Evolutionary conservation across 92 coral and sea anemone genomes (phyloP).

Genomic region (Epizoanthus fatuus): DNA sequence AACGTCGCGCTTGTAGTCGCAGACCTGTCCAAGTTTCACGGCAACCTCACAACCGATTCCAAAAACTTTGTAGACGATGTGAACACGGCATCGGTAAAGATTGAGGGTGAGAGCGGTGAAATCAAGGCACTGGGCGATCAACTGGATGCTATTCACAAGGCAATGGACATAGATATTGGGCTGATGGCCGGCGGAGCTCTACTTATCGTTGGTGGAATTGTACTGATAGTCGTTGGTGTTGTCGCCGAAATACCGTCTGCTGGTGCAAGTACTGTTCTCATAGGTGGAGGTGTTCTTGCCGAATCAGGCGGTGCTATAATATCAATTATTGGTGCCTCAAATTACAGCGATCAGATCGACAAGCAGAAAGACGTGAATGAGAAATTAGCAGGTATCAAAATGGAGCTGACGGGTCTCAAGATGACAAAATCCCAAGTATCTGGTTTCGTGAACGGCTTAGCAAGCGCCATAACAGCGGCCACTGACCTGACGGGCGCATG

Average conservation of each 20-base stretch:
- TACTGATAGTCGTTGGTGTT: conserved; percentile 13
- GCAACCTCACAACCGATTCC: conserved; percentile 26
- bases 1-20: conserved; percentile 11
- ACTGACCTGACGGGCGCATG: conserved; percentile 13
- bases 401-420: conserved; percentile 25
- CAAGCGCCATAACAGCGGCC: conserved; percentile 27
- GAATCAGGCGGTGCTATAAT: background rate
- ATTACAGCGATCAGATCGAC: conserved; percentile 40
- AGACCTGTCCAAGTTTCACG: conserved; percentile 9
- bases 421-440: conserved; percentile 17
- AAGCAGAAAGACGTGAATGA: background rate
- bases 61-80: conserved; percentile 1
- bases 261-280: conserved; percentile 26
- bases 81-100: conserved; percentile 6
- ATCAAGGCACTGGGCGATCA: background rate
- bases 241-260: conserved; percentile 25
- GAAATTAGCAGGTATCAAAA: background rate
- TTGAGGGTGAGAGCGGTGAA: conserved; percentile 28
- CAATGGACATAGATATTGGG: conserved; percentile 26
- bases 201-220: background rate
- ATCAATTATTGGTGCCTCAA: conserved; percentile 14
- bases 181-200: conserved; percentile 41
- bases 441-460: conserved; percentile 28
- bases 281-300: conserved; percentile 20
- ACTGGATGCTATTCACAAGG: conserved; percentile 2